Evolutionary conservation across 2,888 invertebrate species (phyloP), one percentile per base, ranked within the genome.

Genomic region (Ectropis crepuscularia): DNA sequence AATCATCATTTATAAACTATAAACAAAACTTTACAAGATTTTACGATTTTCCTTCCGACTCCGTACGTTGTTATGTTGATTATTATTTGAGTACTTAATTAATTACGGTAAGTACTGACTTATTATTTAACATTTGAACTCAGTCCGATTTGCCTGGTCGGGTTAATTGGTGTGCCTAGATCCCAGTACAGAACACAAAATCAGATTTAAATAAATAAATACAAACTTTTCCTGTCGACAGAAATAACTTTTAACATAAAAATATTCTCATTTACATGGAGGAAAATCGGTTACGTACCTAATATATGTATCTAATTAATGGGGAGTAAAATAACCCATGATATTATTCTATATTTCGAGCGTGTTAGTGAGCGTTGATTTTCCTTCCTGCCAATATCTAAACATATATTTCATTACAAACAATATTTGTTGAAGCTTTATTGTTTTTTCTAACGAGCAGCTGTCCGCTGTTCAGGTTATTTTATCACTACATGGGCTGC

Each of bases 301-400:
- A 46, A 59, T 28, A 54, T 43, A 48, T 10, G 36, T 43, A 39
- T 49, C 8, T 45, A 53, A 57, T 53, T 63, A 57, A 53, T 51
- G 53, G 12, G n/a, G 48, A 51, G 36, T 59, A 59, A 49, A 59
- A 57, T 63, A 63, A 50, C 55, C 55, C 51, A 51, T 63, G 59
- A 63, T 39, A 63, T 50, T 57, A 47, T 43, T 38, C 50, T 61
- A 48, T 57, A 48, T 45, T 46, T 63, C n/a, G 36, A 36, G 37
- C 46, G 47, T 63, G 7, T 43, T 10, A 46, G 7, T 48, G 49
- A 6, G 0, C 36, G 7, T 2, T 6, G 6, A 8, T 54, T 63
- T 63, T 63, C 58, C 63, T 59, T 63, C 63, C 63, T 59, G 10
- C 12, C 12, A 50, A 9, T 9, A 41, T 28, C 12, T 36, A 28